Percentiles rank a stretch among this genome's conserved stretches.
Evolutionary conservation across 2,797 vertebrate species (phyloP).

Genomic region (Apogon talboti): DNA sequence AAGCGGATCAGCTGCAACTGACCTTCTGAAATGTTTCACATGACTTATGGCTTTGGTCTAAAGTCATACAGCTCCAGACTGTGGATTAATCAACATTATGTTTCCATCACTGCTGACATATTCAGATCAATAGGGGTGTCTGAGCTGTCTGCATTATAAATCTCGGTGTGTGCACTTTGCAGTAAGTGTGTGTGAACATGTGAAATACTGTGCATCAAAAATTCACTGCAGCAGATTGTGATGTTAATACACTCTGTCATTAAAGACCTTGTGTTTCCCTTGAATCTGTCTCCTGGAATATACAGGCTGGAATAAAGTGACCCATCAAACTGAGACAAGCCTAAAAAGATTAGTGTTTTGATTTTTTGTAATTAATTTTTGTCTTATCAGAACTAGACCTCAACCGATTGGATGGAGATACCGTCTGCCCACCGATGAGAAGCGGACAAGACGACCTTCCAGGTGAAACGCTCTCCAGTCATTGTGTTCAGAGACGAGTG

Average conservation of each 20-base stretch:
- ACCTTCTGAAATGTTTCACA: slow-evolving; percentile 10
- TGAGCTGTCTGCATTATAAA: slow-evolving; percentile 11
- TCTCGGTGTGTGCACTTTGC: slow-evolving; percentile 4
- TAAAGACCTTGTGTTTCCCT: slow-evolving; percentile 29
- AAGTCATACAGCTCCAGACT: slow-evolving; percentile 20
- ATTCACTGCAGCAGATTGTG: slow-evolving; percentile 23
- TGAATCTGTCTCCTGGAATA: slow-evolving; percentile 13
- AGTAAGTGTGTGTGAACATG: slow-evolving; percentile 8
- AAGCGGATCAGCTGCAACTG: slow-evolving; percentile 11
- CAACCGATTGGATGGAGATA: slow-evolving; percentile 85
- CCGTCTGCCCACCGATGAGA: slow-evolving; percentile 84
- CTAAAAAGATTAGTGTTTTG: slow-evolving; percentile 11
- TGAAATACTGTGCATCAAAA: slow-evolving; percentile 30
- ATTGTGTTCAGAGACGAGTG: neutral
- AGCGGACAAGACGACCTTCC: slow-evolving; percentile 88
- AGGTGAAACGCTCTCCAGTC: slow-evolving; percentile 72
- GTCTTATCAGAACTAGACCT: slow-evolving; percentile 81
- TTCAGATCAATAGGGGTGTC: slow-evolving; percentile 20
- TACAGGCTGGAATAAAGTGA: slow-evolving; percentile 8
- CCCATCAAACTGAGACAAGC: slow-evolving; percentile 1
- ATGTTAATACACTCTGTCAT: slow-evolving; percentile 43
- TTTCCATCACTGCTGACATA: slow-evolving; percentile 25
- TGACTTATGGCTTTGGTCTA: slow-evolving; percentile 16
- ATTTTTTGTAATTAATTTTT: slow-evolving; percentile 25
- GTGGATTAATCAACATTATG: slow-evolving; percentile 30